Base-by-base conservation (phyloP, 1,140 invertebrate species). In the Drosophila littoralis region DNA sequence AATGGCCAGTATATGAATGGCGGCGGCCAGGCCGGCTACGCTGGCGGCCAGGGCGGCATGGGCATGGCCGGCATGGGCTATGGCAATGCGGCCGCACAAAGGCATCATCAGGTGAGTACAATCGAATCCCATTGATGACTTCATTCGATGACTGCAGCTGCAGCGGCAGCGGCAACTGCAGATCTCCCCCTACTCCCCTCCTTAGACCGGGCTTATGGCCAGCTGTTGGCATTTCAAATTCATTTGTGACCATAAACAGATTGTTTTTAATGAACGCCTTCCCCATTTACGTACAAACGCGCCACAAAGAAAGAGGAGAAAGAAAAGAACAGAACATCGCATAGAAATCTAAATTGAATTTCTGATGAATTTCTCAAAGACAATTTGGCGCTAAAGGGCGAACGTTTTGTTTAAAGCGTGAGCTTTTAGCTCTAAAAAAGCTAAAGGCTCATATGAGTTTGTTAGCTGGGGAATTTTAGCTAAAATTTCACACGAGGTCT, bases 1-100 rank as follows among this genome's bases (percentile, higher is more conserved):
- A 75, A 58, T 55, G 81, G 67, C 93, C 94, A 93, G 43, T 86
- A 86, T 46, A 86, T 86, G 83, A 86, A 86, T 8, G 83, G 84
- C 6, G 80, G 90, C 36, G 65, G 63, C 15, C 93, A 93, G 61
- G 77, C 91, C 91, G 76, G 72, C 63, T 86, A 86, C 12, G 88
- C 73, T 68, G 76, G 80, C 46, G 66, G 52, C 54, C 80, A 89
- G 55, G 74, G 79, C 12, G 74, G 74, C 52, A 92, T 91, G 88
- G 86, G 73, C 93, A 92, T 91, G 72, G 86, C 80, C 67, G 78
- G 78, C 69, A 93, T 93, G 93, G 92, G 84, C 77, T 88, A 88
- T 65, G 81, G 83, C 77, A 75, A 76, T 61, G 85, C 78, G 15
- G 80, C 65, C 22, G 84, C 83, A 76, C 83, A 86, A 61, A 77